Conservation (phyloP, 2,113 vertebrate species). For the Dolichallabes microphthalmus region DNA sequence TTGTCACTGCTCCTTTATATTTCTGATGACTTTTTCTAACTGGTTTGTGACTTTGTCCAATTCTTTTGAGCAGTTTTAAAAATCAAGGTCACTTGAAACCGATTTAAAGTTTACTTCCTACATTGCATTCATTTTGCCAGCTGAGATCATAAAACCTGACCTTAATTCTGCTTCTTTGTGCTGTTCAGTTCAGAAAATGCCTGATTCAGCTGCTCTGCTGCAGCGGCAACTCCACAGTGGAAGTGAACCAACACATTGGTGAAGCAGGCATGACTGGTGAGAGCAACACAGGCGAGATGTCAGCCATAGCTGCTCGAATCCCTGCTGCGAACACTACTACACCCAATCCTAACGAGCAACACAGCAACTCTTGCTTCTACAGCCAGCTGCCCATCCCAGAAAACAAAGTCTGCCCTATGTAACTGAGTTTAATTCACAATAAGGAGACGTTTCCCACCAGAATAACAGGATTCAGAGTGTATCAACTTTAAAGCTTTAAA, state of each 20-base stretch:
- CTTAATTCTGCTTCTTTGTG: neutral
- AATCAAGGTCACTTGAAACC: neutral
- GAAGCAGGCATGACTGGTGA: constrained; percentile 62
- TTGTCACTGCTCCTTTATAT: neutral
- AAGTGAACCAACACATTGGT: constrained; percentile 70
- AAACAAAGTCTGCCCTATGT: constrained; percentile 75
- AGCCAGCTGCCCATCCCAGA: constrained; percentile 70
- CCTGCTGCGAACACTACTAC: constrained; percentile 51
- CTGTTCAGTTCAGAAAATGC: constrained; percentile 81
- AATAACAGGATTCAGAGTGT: neutral
- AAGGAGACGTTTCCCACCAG: neutral
- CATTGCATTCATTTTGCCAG: neutral
- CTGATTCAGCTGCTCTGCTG: constrained; percentile 78
- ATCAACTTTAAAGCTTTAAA: neutral
- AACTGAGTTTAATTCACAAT: constrained; percentile 31
- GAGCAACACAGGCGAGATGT: constrained; percentile 74
- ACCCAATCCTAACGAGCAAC: constrained; percentile 62
- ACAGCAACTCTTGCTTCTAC: constrained; percentile 63
- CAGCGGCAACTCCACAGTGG: constrained; percentile 43
- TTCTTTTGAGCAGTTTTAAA: neutral
- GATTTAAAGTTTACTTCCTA: neutral
- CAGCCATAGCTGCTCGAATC: constrained; percentile 64
- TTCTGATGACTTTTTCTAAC: neutral
- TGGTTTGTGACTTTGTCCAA: neutral
- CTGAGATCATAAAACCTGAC: neutral